Evolutionary conservation across 23 tunicate species (phyloP), one percentile per base, ranked within the genome.

Genomic region (Phallusia fumigata): DNA sequence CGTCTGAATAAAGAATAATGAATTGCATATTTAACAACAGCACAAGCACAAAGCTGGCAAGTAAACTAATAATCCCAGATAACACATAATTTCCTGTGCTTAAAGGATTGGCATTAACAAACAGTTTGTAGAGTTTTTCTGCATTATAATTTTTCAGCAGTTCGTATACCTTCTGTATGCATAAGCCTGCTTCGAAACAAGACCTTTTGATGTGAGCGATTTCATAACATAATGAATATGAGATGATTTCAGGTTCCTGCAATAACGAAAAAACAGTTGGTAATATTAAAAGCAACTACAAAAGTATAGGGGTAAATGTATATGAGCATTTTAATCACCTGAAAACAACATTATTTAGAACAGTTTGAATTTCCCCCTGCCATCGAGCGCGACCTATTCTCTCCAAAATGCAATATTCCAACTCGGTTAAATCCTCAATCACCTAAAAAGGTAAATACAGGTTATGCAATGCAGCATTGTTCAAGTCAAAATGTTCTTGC

Each of bases 311-410:
- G 16, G 16, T 58, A 51, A 51, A 51, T 51, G 18, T n/a, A n/a
- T n/a, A 1, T 58, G 3, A 58, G 28, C 69, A 30, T 30, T 18
- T 78, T n/a, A n/a, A 77, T 79, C 64, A 87, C 91, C 82, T 87
- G 33, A 87, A 87, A 6, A 82, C 79, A 19, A 36, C 1, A 45
- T 83, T 92, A 65, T 85, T 88, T 0, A 93, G 77, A 26, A 81
- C 81, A n/a, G 88, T 84, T 79, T 88, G 92, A 19, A 93, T 52
- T 73, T 88, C 98, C 19, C 98, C 98, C 49, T 93, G 93, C 80
- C 81, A 85, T 73, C 98, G 84, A 6, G 98, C 80, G 19, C 98
- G 78, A 10, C 89, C 93, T 53, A 93, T 85, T 35, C 87, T 64
- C 65, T 93, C 98, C 73, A 93, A 69, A n/a, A 93, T 83, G 74